A percentile compares a stretch with the other conserved stretches of the same genome.
phyloP scores from a whole-genome alignment of 1,140 invertebrate species.

The Aphis craccivora region DNA sequence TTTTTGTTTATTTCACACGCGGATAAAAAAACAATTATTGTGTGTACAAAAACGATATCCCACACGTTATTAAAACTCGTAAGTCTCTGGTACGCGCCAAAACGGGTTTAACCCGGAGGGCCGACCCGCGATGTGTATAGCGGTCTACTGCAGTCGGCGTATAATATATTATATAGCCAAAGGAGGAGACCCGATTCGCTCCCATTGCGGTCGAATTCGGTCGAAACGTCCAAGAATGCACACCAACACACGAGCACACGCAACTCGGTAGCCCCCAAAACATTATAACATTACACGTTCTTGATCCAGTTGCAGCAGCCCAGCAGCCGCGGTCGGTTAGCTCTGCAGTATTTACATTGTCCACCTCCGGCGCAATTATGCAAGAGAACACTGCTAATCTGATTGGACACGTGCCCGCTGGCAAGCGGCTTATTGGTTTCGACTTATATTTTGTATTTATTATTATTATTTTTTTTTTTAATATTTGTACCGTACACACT shows the following conservation, averaged over 20 bases:
- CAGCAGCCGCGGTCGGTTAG: background rate
- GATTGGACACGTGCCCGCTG: constrained; percentile 33
- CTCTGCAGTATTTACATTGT: background rate
- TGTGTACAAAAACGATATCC: background rate
- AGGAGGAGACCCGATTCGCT: background rate
- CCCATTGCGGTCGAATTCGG: background rate
- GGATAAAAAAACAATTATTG: background rate
- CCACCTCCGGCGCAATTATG: constrained; percentile 36
- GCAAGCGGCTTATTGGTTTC: constrained; percentile 14
- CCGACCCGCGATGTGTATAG: background rate
- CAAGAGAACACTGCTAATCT: background rate
- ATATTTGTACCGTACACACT: background rate
- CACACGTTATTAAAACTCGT: background rate
- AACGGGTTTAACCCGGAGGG: constrained; percentile 28
- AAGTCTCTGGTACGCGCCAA: background rate
- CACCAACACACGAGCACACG: too few relatives aligned
- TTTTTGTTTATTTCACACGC: too few relatives aligned
- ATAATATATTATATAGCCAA: background rate
- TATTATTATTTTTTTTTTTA: constrained; percentile 34
- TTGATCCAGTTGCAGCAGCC: background rate
- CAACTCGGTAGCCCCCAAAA: constrained; percentile 34
- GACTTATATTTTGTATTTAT: background rate
- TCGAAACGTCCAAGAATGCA: background rate
- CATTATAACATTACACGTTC: background rate
- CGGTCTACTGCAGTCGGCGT: too few relatives aligned